phyloP scores from a whole-genome alignment of 2,797 vertebrate species.

The Novumbra hubbsi region DNA sequence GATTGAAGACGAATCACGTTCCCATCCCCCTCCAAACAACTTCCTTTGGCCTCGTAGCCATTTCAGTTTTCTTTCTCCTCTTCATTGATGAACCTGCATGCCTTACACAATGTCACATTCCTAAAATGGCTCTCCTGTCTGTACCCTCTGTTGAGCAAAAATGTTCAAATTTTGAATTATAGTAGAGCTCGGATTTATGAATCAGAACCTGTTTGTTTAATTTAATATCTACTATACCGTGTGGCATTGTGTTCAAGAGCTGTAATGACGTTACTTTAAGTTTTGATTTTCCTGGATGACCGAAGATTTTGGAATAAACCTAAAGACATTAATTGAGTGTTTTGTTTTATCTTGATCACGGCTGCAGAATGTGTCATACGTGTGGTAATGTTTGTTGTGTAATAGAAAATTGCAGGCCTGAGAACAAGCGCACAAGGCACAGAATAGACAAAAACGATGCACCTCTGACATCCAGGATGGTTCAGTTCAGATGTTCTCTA shows the following conservation, averaged over 20 bases:
- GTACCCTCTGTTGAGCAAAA: conserved; percentile 21
- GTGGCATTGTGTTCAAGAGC: conserved; percentile 47
- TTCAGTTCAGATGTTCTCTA: too few species aligned
- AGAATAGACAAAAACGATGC: too few species aligned
- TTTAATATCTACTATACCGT: conserved; percentile 47
- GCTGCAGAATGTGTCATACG: not conserved
- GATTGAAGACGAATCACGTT: conserved; percentile 53
- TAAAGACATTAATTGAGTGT: conserved; percentile 30
- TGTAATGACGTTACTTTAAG: conserved; percentile 50
- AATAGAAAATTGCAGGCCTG: not conserved
- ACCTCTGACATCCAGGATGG: too few species aligned
- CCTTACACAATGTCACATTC: conserved; percentile 51
- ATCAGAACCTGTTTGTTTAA: conserved; percentile 35
- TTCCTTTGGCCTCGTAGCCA: conserved; percentile 11
- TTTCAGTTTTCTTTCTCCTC: conserved; percentile 24
- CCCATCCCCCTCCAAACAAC: conserved; percentile 2
- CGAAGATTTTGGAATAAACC: conserved; percentile 69
- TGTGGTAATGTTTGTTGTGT: not conserved
- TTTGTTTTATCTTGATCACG: not conserved
- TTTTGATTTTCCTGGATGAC: conserved; percentile 48
- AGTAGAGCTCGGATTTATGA: conserved; percentile 20
- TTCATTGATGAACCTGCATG: conserved; percentile 50
- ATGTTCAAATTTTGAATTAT: conserved; percentile 12
- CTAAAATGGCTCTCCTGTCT: conserved; percentile 38
- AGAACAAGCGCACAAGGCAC: too few species aligned